Conservation (phyloP, 2,113 vertebrate species). For the Alouatta palliata region DNA sequence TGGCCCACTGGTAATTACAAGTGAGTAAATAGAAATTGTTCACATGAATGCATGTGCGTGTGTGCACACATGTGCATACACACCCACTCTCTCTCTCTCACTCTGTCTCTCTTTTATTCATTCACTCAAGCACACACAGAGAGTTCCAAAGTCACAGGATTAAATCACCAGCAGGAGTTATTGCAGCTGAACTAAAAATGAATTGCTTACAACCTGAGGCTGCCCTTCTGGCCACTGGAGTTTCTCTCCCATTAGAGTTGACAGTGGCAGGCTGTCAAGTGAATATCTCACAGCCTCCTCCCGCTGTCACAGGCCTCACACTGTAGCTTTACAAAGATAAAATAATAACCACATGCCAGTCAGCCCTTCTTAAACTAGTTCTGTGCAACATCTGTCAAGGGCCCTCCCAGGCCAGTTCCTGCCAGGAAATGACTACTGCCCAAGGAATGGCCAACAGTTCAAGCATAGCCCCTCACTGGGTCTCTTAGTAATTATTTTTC, state of each 20-base stretch:
- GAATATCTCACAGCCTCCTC: conserved; percentile 57
- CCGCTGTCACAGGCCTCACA: not conserved
- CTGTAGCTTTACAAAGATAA: conserved; percentile 62
- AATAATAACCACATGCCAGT: conserved; percentile 48
- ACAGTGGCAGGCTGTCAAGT: conserved; percentile 64
- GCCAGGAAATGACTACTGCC: conserved; percentile 54
- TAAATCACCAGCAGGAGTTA: conserved; percentile 51
- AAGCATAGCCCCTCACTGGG: not conserved
- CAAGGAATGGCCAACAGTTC: not conserved
- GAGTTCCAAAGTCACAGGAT: conserved; percentile 15
- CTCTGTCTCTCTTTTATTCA: not conserved
- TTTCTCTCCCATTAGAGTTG: conserved; percentile 39
- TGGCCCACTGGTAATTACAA: not conserved
- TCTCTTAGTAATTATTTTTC: not conserved
- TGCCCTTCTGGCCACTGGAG: not conserved
- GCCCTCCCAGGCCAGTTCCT: conserved; percentile 45
- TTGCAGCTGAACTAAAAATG: conserved; percentile 63
- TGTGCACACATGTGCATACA: not conserved
- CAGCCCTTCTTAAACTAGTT: conserved; percentile 40
- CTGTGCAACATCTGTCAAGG: conserved; percentile 59
- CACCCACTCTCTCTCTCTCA: too few species aligned
- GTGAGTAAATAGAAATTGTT: not conserved
- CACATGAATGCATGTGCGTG: not conserved
- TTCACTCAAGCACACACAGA: not conserved
- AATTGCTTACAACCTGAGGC: conserved; percentile 23